Base-by-base conservation (phyloP, 2,888 invertebrate genomes). In the Anarsia innoxiella region DNA sequence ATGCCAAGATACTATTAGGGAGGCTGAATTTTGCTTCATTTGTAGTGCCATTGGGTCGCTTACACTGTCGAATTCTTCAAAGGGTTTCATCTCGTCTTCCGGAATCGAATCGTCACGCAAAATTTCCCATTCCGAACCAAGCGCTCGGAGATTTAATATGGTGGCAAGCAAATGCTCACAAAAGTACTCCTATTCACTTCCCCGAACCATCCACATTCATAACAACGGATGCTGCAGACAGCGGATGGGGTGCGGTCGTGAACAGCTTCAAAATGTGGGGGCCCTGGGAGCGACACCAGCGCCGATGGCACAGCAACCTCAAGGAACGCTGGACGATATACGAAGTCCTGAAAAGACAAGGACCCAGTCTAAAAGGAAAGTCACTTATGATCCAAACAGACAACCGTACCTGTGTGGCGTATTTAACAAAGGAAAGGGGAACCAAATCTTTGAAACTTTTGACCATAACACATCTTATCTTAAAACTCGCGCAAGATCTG, bases 11-110 rank as follows among this genome's bases (percentile, higher is more conserved):
- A 1, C 27, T 46, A 2, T 11, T 44, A 9, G 43, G 41, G 9
- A 44, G 33, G 12, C 13, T 46, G 9, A 40, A 40, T 11, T 46
- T 46, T 23, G 41, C 41, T 2, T 29, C 46, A 6, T 36, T 35
- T 15, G 38, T 28, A 1, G 39, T 44, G 0, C 46, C 44, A 0
- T 23, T 41, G 9, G 46, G 42, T 2, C 25, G 40, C 1, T 38
- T 46, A 0, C 40, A 41, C 15, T 36, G 44, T 14, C 25, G 41
- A 19, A 2, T 4, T 1, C n/a, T 41, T 2, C 46, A 46, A 23
- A 40, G 16, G 23, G 30, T 15, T 9, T 14, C 45, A 1, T 35
- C 26, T n/a, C 12, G 10, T 9, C 29, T 46, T 3, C 13, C 39
- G 8, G 10, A 26, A 11, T 10, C 6, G 1, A 23, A 13, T 8